Evolutionary conservation across 2,797 vertebrate species (phyloP), one percentile per base, ranked within the genome.

Genomic region (Gymnodraco acuticeps): DNA sequence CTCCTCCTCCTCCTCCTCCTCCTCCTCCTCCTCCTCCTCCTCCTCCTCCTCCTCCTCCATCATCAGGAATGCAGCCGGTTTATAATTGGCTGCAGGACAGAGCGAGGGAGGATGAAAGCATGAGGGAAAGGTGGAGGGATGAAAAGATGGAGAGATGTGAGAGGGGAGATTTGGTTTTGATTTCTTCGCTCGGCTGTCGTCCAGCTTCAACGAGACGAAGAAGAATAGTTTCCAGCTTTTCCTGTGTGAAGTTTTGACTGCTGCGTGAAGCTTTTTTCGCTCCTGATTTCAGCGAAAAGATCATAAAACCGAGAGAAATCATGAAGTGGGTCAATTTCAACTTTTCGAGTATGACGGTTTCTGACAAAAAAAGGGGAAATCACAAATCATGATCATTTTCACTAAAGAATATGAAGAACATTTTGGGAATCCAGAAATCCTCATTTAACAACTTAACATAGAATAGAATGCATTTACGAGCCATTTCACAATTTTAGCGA

Each of bases 71-170:
- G 56, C 73, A 77, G 62, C 48, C 70, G 85, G 79, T 81, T 87
- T 87, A 90, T 89, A 87, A 90, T 88, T 88, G 87, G 87, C 84
- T 87, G 78, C 85, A 85, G 84, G 77, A 87, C 27, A 20, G 47
- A 86, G 81, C 7, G 48, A 86, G 64, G 65, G 73, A 82, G 73
- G 84, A 87, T 85, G 80, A 87, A 86, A 81, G 89, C 79, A 20
- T 33, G 78, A 71, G 61, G 63, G 73, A 78, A 80, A 78, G 73
- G 70, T 75, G 69, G 74, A 78, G 80, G 46, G 81, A 75, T 71
- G 55, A 68, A 3, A 20, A 73, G 68, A 68, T 52, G 16, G 79
- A 58, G 68, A 71, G 62, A 78, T 71, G 69, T 59, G 71, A 61
- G 50, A 14, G 7, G 33, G 64, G 54, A 77, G 81, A 75, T 78